These are phyloP conservation scores for Resseliella maxima DNA, from an alignment of 2,888 invertebrate species.

Conservation along the genomic window DNA sequence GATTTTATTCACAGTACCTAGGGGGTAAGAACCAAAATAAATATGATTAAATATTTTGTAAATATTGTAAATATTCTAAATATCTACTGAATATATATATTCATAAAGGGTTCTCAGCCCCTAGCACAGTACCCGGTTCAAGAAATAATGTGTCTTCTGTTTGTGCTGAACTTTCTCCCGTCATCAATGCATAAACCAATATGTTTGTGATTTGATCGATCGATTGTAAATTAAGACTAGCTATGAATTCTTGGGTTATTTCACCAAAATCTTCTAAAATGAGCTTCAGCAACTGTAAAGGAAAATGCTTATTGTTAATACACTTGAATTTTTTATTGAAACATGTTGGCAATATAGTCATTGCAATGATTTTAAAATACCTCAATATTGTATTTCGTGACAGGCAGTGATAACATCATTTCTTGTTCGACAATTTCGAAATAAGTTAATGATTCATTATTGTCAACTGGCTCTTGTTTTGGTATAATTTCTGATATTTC, in stretches of 20 bases:
- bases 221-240: not conserved
- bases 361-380: not conserved
- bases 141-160: not conserved
- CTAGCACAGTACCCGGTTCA: not conserved
- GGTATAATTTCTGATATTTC: not conserved
- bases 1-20: constrained; percentile 6
- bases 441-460: constrained; percentile 9
- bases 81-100: no score
- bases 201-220: constrained; percentile 17
- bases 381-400: not conserved
- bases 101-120: no score
- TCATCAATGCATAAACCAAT: not conserved
- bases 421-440: constrained; percentile 21
- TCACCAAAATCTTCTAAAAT: not conserved
- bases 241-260: not conserved
- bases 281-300: not conserved
- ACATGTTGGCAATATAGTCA: not conserved
- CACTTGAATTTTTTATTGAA: not conserved
- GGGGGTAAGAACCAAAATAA: no score
- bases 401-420: not conserved
- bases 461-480: not conserved
- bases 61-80: no score
- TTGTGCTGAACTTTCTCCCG: not conserved
- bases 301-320: not conserved
- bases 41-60: no score